Percentiles rank a stretch among this genome's conserved stretches.
Conservation (phyloP, 2,888 invertebrate species). For the Acleris cristana region DNA sequence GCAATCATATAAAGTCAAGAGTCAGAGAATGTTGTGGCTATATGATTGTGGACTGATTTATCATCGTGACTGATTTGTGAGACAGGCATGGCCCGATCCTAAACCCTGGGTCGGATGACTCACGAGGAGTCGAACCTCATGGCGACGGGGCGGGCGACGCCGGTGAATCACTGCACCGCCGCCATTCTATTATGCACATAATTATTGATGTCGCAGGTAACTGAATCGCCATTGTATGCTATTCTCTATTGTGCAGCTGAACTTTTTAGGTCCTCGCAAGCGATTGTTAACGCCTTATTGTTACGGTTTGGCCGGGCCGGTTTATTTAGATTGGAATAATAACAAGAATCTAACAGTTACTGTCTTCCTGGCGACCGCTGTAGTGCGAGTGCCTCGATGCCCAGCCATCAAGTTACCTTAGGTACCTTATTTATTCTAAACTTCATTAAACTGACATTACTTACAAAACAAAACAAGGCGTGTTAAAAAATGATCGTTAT, state of each 20-base stretch:
- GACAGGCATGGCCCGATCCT: not conserved
- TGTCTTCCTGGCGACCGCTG: not conserved
- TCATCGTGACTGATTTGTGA: not conserved
- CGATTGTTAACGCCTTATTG: conserved; percentile 78
- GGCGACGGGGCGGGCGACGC: conserved; percentile 40
- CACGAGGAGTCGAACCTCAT: conserved; percentile 38
- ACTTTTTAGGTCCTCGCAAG: conserved; percentile 73
- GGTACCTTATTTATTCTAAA: too few relatives aligned
- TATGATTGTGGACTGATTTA: conserved; percentile 41
- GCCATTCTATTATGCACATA: conserved; percentile 77
- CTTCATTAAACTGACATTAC: too few relatives aligned
- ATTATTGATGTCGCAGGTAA: conserved; percentile 73
- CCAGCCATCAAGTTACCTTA: not conserved
- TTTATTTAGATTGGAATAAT: conserved; percentile 69
- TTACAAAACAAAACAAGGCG: too few relatives aligned
- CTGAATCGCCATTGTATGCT: conserved; percentile 78
- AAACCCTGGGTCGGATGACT: conserved; percentile 19
- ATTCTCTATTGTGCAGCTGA: conserved; percentile 75
- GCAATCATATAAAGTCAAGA: not conserved
- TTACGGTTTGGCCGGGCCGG: conserved; percentile 61
- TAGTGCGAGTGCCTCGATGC: not conserved
- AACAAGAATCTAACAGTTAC: conserved; percentile 50
- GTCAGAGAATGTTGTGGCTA: conserved; percentile 12
- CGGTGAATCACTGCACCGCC: conserved; percentile 59
- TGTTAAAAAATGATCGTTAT: too few relatives aligned